Evolutionary conservation across 1,140 invertebrate species (phyloP), one percentile per base, ranked within the genome.

Genomic region (Mycetomoellerius zeteki): DNA sequence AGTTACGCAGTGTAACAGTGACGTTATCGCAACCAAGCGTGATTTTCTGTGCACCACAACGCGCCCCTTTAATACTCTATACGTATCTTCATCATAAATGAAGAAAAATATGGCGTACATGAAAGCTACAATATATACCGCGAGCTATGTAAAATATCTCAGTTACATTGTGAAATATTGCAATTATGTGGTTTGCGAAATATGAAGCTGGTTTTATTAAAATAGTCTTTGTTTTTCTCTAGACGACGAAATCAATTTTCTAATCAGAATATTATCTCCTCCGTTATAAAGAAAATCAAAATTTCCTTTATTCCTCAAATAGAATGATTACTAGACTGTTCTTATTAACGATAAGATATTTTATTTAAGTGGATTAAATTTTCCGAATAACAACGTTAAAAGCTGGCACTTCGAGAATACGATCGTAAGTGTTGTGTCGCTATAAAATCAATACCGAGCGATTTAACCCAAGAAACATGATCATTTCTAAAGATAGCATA

Each of bases 91-190:
- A 84, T 24, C 24, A 33, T 47, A 73, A 84, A 60, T 84, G 37
- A 73, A 60, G 56, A 62, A 73, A 73, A 82, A 62, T 84, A 43
- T 10, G 16, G 14, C 33, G 54, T 73, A 73, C 69, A 37, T 75
- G 54, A 84, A 84, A 84, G 75, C 5, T 33, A 30, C 37, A 19
- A 84, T 84, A 60, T 73, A 73, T 60, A 50, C n/a, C 27, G 80
- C 43, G 64, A 52, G 8, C 14, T 60, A 84, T 75, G 37, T 62
- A 71, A 14, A 52, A 84, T 73, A 75, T 75, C 14, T 84, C 80
- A 10, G 24, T 80, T 80, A 67, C 62, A 50, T 12, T 54, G 62
- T 30, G 37, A 82, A 82, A 82, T 30, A 37, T 71, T 43, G 24
- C 33, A n/a, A 2, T 30, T 30, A 19, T 16, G 58, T 8, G 43